Conservation (phyloP, 35 echinoderm and acorn worm species). For the Nesometra sesokonis region DNA sequence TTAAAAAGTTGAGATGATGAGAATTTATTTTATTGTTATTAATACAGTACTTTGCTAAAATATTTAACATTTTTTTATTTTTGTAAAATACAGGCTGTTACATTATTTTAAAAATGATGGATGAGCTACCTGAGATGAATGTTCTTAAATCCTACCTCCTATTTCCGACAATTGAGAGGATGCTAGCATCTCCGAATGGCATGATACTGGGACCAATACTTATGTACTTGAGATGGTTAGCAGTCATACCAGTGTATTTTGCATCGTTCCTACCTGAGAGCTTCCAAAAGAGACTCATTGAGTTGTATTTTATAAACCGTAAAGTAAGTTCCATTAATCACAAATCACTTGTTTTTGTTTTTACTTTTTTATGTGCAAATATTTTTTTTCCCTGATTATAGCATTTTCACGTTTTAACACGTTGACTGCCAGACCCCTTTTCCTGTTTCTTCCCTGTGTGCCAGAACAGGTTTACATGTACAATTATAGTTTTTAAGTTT, state of each 20-base stretch:
- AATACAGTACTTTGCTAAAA: too few species aligned
- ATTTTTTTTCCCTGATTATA: too few species aligned
- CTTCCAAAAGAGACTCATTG: constrained; percentile 43
- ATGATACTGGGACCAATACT: constrained; percentile 20
- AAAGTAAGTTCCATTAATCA: constrained; percentile 43
- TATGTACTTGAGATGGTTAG: constrained; percentile 44
- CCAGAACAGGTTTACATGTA: too few species aligned
- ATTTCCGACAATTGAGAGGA: constrained; percentile 57
- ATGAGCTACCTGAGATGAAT: constrained; percentile 28
- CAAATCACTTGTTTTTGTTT: too few species aligned
- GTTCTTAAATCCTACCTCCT: constrained; percentile 42
- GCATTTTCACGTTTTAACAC: too few species aligned
- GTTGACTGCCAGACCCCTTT: too few species aligned
- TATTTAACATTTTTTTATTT: too few species aligned
- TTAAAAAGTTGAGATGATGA: too few species aligned
- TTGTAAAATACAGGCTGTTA: constrained; percentile 65
- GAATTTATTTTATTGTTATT: too few species aligned
- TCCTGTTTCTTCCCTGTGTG: too few species aligned
- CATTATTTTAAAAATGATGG: constrained; percentile 52
- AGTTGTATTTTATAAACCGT: constrained; percentile 36
- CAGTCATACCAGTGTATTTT: constrained; percentile 4
- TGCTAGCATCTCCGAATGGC: constrained; percentile 49
- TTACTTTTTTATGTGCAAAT: too few species aligned
- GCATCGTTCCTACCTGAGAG: constrained; percentile 39
- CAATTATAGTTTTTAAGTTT: too few species aligned